Percentiles rank a stretch among this genome's conserved stretches.
Conservation (phyloP, 2,113 vertebrate species). For the Pterocles gutturalis region DNA sequence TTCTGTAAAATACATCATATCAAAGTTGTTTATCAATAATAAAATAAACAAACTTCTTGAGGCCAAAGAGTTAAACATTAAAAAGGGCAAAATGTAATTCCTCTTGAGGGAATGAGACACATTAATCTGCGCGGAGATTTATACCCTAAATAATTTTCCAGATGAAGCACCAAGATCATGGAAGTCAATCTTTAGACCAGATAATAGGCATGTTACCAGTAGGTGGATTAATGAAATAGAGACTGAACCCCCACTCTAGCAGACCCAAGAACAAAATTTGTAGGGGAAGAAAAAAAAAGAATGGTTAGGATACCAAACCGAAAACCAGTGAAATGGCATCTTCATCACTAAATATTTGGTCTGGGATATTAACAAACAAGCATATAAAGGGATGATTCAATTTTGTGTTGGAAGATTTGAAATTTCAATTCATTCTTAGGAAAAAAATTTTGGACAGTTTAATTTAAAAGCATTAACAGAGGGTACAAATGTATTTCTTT, state of each 20-base stretch:
- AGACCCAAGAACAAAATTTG: not conserved
- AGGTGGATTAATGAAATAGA: not conserved
- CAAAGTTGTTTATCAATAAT: constrained; percentile 66
- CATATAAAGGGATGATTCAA: not conserved
- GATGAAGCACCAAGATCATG: not conserved
- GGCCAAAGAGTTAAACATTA: constrained; percentile 57
- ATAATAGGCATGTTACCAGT: not conserved
- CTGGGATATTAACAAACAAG: not conserved
- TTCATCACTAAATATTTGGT: not conserved
- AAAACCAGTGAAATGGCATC: not conserved
- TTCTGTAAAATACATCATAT: constrained; percentile 62
- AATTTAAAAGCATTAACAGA: not conserved
- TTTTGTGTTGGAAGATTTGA: not conserved
- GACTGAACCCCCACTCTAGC: not conserved
- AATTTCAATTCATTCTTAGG: not conserved
- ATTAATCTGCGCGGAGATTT: constrained; percentile 39
- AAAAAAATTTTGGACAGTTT: not conserved
- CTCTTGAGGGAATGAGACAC: not conserved
- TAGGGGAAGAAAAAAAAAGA: not conserved
- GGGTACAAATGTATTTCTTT: not conserved
- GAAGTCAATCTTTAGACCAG: constrained; percentile 29
- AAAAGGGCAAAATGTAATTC: constrained; percentile 32
- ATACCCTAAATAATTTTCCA: constrained; percentile 27
- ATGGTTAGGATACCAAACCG: not conserved
- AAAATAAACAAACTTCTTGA: constrained; percentile 65